Evolutionary conservation across 92 coral and sea anemone species (phyloP), one percentile per base, ranked within the genome.

Genomic region (Heteractis magnifica): DNA sequence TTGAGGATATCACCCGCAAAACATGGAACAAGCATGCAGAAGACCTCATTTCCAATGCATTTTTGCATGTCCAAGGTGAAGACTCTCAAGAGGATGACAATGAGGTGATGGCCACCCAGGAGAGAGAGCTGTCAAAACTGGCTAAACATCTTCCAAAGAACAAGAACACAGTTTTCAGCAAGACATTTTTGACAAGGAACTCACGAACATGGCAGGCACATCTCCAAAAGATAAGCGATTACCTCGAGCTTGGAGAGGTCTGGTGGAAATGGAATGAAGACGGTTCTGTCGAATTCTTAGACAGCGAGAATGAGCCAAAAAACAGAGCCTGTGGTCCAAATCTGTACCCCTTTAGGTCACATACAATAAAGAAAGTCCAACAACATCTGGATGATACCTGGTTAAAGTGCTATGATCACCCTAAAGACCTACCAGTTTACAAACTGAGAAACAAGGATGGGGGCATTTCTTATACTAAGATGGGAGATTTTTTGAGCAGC

Each of bases 241-340:
- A 79, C 59, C 7, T 79, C 5, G 18, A 13, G 75, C 65, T 19
- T 72, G 65, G 9, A 55, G 84, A 72, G 44, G 68, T 71, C 18
- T 86, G 89, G 85, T 80, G 89, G 85, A 79, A 74, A 48, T 86
- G 89, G 89, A 72, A 56, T 23, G 89, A 86, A 18, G 84, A 86
- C 59, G 89, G 89, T 5, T 71, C 84, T 12, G 51, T 86, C 58
- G 89, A 86, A 49, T 86, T 86, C 26, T 74, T 86, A 71, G 89
- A 86, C 59, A 73, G 79, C 53, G 72, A 53, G 10, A 79, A 48
- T 8, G 75, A 79, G 52, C 75, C 16, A 58, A 41, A 79, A 73
- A 51, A 13, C 48, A 53, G 58, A 23, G 64, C 26, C 26, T 26
- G 52, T 58, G 84, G 85, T 7, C 89, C 89, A 18, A 59, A 71